Base-by-base conservation (phyloP, 2,888 invertebrate species). In the Chalcosyrphus nemorum region DNA sequence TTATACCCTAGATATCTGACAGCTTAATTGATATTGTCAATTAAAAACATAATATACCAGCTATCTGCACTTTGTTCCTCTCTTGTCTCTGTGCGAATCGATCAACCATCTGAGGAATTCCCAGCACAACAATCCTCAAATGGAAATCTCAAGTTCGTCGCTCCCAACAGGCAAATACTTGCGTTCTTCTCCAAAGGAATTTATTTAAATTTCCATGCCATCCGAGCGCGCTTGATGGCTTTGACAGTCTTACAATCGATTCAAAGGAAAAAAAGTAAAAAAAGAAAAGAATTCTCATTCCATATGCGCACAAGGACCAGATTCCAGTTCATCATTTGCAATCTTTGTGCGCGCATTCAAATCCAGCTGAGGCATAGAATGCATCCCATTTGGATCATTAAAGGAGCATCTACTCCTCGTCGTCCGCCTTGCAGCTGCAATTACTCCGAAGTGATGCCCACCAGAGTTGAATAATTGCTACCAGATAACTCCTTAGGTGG, bases 381-480 rank as follows among this genome's bases (percentile, higher is more conserved):
- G 66, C 50, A 57, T 65, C 78, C 84, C 80, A 80, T 80, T 80
- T 80, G 80, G 80, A 57, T 84, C 68, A 84, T 80, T 80, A 84
- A 84, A 84, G 75, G 70, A 74, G 77, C 9, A 17, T 24, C 38
- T 4, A 32, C 27, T 7, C 4, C 52, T 41, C 66, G 61, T 57
- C 43, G 45, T 17, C 1, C 17, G 24, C 6, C 66, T 29, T 47
- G 76, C 81, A 76, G 54, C 61, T 74, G 82, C 84, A 84, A 84
- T 84, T 84, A 84, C 80, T 75, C 57, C 57, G 45, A 77, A 84
- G 74, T 84, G 78, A 78, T 78, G 78, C 82, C n/a, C 84, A 80
- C 84, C 84, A 80, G 59, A 82, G 80, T 80, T 84, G 84, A 84
- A 84, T 84, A 84, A 84, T 84, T 84, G 72, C 65, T 68, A 68